These are phyloP conservation scores for Piscicola geometra DNA, from an alignment of 2,888 invertebrate genomes.

Conservation along the genomic window DNA sequence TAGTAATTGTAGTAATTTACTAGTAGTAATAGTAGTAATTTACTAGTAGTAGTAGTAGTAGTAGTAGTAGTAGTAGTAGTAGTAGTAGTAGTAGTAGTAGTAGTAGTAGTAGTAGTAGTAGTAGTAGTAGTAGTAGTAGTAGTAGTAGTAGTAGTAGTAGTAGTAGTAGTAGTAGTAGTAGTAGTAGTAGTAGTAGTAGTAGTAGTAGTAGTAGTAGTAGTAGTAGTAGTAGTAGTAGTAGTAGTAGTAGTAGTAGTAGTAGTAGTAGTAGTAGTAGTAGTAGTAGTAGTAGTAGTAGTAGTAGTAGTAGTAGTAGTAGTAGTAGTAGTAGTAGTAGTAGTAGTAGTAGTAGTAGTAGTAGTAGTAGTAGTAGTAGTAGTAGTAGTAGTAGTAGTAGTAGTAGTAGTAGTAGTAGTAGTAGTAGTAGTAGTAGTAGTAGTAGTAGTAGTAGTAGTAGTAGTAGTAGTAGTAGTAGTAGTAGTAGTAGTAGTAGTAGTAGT, in stretches of 20 bases:
- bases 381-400: conserved; percentile 23
- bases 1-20: conserved; percentile 31
- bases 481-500: conserved; percentile 22
- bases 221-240: conserved; percentile 39
- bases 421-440: conserved; percentile 26
- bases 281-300: conserved; percentile 6
- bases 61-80: conserved; percentile 36
- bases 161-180: conserved; percentile 27
- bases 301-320: conserved; percentile 9
- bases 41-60: conserved; percentile 33
- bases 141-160: conserved; percentile 35
- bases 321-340: conserved; percentile 1
- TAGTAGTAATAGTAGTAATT: conserved; percentile 16
- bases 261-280: conserved; percentile 1
- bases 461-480: conserved; percentile 23
- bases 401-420: conserved; percentile 20
- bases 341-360: conserved; percentile 24
- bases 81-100: conserved; percentile 37
- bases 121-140: conserved; percentile 34
- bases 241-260: conserved; percentile 26
- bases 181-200: conserved; percentile 37
- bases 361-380: conserved; percentile 26
- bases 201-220: conserved; percentile 38
- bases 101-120: conserved; percentile 36
- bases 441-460: conserved; percentile 16